phyloP scores from a whole-genome alignment of 2,113 vertebrate species.

The Onychostruthus taczanowskii region DNA sequence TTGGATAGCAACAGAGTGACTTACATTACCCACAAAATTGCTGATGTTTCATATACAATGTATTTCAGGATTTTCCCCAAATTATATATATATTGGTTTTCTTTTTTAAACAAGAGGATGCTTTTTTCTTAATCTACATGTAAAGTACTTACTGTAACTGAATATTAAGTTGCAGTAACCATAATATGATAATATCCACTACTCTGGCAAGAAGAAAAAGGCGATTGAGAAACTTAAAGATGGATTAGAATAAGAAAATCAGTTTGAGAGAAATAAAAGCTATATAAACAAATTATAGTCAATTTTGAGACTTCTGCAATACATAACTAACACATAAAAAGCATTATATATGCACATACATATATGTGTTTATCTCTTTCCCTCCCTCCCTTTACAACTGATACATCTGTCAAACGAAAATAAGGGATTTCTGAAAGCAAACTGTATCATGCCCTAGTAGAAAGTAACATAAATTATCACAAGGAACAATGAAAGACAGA shows the following conservation, averaged over 20 bases:
- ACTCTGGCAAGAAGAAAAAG: not conserved
- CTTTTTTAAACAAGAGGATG: not conserved
- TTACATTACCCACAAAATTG: not conserved
- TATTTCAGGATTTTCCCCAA: not conserved
- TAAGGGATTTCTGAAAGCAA: constrained; percentile 7
- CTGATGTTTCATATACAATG: not conserved
- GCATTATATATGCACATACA: constrained; percentile 8
- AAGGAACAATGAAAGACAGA: not conserved
- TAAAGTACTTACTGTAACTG: not conserved
- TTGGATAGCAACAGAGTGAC: not conserved
- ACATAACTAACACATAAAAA: not conserved
- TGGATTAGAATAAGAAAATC: not conserved
- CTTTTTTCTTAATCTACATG: not conserved
- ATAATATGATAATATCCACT: not conserved
- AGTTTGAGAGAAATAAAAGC: not conserved
- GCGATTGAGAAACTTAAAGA: not conserved
- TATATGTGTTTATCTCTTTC: not conserved
- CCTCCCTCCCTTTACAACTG: not conserved
- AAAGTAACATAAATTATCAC: constrained; percentile 19
- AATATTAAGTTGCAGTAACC: not conserved
- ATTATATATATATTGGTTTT: not conserved
- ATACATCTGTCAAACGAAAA: constrained; percentile 33
- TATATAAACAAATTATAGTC: constrained; percentile 14
- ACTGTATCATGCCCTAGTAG: not conserved
- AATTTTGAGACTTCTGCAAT: not conserved